Conservation (phyloP, 2,797 vertebrate species). For the Spatula versicolor region DNA sequence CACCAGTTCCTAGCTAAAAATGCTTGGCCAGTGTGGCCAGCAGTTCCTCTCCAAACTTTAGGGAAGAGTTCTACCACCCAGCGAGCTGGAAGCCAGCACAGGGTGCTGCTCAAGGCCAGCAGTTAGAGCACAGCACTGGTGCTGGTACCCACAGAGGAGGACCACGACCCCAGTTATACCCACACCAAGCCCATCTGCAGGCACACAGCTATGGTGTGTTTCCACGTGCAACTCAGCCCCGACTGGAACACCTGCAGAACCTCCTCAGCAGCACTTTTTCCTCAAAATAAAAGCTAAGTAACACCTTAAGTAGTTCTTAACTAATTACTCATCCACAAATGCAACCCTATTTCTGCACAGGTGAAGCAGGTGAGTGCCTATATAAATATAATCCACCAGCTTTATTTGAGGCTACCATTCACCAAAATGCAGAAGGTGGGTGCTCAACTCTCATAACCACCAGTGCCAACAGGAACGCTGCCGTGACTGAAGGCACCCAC, state of each 20-base stretch:
- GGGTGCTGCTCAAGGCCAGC: not conserved
- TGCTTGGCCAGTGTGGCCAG: rapidly evolving
- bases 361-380: not conserved
- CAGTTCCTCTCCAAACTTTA: not conserved
- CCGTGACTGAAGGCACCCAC: not conserved
- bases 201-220: not conserved
- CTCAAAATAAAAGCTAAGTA: not conserved
- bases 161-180: not conserved
- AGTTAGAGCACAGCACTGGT: too few relatives aligned
- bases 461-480: rapidly evolving
- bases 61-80: not conserved
- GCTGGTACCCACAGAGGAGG: not conserved
- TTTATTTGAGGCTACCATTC: not conserved
- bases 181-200: rapidly evolving
- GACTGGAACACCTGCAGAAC: not conserved
- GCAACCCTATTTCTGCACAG: rapidly evolving
- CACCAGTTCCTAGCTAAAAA: not conserved
- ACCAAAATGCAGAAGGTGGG: rapidly evolving
- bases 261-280: too few relatives aligned
- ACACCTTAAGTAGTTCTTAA: not conserved
- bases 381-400: rapidly evolving
- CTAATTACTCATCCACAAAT: not conserved
- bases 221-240: rapidly evolving
- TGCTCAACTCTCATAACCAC: rapidly evolving
- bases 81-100: not conserved